These are phyloP conservation scores for Cheirogaleus major DNA, from an alignment of 2,797 vertebrate species.

Conservation along the genomic window DNA sequence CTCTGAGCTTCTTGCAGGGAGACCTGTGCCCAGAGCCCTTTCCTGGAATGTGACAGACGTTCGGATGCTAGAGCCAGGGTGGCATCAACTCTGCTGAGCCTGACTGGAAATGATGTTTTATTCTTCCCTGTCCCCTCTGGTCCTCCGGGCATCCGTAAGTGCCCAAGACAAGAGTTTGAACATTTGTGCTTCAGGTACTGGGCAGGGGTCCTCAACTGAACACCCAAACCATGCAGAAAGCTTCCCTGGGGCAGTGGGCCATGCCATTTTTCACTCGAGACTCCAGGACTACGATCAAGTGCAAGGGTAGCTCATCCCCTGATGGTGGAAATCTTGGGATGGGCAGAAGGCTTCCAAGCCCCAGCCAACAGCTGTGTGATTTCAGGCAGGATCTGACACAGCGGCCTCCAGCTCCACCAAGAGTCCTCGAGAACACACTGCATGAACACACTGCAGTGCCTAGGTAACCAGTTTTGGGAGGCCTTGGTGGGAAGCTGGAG, in stretches of 20 bases:
- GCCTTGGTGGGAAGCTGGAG: not conserved
- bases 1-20: not conserved
- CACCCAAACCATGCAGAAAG: not conserved
- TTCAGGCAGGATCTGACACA: not conserved
- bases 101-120: not conserved
- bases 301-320: not conserved
- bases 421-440: not conserved
- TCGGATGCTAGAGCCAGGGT: not conserved
- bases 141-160: not conserved
- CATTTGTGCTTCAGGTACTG: not conserved
- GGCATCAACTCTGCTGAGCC: not conserved
- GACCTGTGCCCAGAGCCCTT: not conserved
- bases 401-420: rapidly evolving
- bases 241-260: not conserved
- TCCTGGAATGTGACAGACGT: not conserved
- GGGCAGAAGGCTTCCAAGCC: not conserved
- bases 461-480: rapidly evolving
- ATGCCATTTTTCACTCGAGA: not conserved
- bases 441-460: not conserved
- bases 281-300: not conserved
- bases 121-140: not conserved
- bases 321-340: not conserved
- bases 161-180: not conserved
- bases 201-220: not conserved
- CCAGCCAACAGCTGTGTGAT: not conserved